These are phyloP conservation scores for Dilophus febrilis DNA, from an alignment of 2,888 invertebrate genomes.

Conservation along the genomic window DNA sequence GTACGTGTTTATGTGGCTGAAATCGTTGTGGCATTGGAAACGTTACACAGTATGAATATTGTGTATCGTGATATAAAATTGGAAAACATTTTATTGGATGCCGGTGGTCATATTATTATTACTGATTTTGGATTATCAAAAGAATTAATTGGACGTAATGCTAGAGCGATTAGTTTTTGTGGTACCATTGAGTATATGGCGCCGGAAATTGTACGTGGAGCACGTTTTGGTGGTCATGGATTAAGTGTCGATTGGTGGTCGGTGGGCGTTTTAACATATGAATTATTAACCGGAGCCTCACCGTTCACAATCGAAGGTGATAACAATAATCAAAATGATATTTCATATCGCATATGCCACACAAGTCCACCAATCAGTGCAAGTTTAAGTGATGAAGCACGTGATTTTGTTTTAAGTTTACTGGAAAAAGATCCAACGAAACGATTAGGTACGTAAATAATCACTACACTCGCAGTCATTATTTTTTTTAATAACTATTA, in stretches of 20 bases:
- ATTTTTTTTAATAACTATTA: background rate
- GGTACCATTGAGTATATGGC: slow-evolving; percentile 99
- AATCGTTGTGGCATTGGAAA: slow-evolving; percentile 87
- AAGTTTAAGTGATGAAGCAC: slow-evolving; percentile 47
- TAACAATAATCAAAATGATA: slow-evolving; percentile 85
- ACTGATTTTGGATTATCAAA: slow-evolving; percentile 97
- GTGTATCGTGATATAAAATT: slow-evolving; percentile 96
- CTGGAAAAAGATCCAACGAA: slow-evolving; percentile 79
- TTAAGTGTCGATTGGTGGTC: slow-evolving; percentile 99
- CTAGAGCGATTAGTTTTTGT: slow-evolving; percentile 90
- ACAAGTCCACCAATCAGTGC: slow-evolving; percentile 81
- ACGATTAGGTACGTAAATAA: slow-evolving; percentile 36
- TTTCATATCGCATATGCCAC: slow-evolving; percentile 76
- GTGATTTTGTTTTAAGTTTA: slow-evolving; percentile 62
- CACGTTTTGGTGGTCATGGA: slow-evolving; percentile 66
- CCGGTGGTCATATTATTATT: slow-evolving; percentile 84
- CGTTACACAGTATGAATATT: slow-evolving; percentile 89
- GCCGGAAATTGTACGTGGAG: slow-evolving; percentile 33
- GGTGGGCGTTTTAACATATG: slow-evolving; percentile 89
- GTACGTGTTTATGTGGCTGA: slow-evolving; percentile 91
- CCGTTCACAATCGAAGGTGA: slow-evolving; percentile 95
- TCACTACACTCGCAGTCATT: background rate
- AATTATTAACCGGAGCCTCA: slow-evolving; percentile 88
- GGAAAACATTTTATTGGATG: slow-evolving; percentile 90
- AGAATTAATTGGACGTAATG: slow-evolving; percentile 54